These are phyloP conservation scores for Botia kubotai DNA, from an alignment of 2,797 vertebrate genomes.

Conservation along the genomic window DNA sequence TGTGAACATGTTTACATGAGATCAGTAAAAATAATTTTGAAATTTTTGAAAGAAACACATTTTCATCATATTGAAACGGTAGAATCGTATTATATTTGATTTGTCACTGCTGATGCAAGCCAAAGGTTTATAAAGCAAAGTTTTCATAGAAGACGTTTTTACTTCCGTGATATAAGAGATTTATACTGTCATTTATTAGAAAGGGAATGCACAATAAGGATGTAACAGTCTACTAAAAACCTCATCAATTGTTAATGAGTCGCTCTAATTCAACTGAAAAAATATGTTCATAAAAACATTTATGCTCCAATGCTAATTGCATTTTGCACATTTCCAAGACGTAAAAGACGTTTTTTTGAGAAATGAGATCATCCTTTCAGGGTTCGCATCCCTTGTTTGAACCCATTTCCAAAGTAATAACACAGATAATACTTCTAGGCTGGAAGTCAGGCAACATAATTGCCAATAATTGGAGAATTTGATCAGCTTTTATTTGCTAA, in stretches of 20 bases:
- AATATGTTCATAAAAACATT: neutral
- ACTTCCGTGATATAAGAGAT: neutral
- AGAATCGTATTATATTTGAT: conserved; percentile 18
- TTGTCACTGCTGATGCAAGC: neutral
- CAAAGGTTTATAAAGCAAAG: neutral
- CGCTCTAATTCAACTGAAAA: neutral
- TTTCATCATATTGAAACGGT: neutral
- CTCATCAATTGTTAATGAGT: conserved; percentile 4
- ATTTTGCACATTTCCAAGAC: conserved; percentile 22
- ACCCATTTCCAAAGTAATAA: neutral
- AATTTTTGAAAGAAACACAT: neutral
- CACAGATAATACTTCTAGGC: neutral
- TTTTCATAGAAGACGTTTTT: neutral
- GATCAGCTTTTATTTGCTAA: conserved; percentile 18
- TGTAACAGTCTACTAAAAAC: neutral
- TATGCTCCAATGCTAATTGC: neutral
- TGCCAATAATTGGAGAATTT: conserved; percentile 1
- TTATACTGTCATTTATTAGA: neutral
- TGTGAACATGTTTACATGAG: neutral
- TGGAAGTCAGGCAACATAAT: neutral
- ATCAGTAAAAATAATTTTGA: neutral
- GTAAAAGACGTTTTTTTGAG: neutral
- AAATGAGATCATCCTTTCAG: neutral
- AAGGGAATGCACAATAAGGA: neutral
- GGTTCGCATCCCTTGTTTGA: neutral